These are phyloP conservation scores for Platygyra sinensis DNA, from an alignment of 64 coral and sea anemone species.

Conservation along the genomic window DNA sequence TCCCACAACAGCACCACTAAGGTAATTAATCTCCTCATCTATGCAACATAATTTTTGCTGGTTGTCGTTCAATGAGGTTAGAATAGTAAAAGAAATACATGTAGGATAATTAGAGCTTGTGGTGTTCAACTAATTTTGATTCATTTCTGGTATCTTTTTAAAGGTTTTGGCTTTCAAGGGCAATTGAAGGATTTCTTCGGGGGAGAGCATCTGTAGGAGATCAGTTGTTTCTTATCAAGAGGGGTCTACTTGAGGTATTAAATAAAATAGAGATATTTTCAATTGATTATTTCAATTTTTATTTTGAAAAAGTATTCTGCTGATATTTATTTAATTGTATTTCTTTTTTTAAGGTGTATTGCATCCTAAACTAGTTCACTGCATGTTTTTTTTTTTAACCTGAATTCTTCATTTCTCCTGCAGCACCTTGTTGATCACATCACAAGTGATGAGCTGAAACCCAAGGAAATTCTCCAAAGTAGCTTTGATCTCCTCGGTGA, in stretches of 20 bases:
- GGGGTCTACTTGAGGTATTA: slow-evolving; percentile 87
- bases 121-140: background rate
- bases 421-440: slow-evolving; percentile 98
- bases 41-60: too few relatives aligned
- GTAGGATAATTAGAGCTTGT: background rate
- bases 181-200: slow-evolving; percentile 94
- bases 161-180: slow-evolving; percentile 96
- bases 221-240: slow-evolving; percentile 98
- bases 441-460: slow-evolving; percentile 77
- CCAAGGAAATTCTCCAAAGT: slow-evolving; percentile 97
- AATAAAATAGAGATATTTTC: too few relatives aligned
- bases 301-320: too few relatives aligned
- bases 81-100: too few relatives aligned
- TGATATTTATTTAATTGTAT: too few relatives aligned
- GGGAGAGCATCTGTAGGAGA: slow-evolving; percentile 91
- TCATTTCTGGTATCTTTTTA: background rate
- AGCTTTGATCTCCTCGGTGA: slow-evolving; percentile 99
- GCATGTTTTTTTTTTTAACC: background rate
- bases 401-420: background rate
- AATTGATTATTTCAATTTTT: too few relatives aligned
- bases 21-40: background rate
- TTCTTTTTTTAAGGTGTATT: too few relatives aligned
- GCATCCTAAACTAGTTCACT: too few relatives aligned
- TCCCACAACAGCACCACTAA: slow-evolving; percentile 75
- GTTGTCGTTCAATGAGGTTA: too few relatives aligned